A percentile compares a stretch with the other conserved stretches of the same genome.
Evolutionary conservation across 2,797 vertebrate genomes (phyloP).

Genomic region (Novumbra hubbsi): DNA sequence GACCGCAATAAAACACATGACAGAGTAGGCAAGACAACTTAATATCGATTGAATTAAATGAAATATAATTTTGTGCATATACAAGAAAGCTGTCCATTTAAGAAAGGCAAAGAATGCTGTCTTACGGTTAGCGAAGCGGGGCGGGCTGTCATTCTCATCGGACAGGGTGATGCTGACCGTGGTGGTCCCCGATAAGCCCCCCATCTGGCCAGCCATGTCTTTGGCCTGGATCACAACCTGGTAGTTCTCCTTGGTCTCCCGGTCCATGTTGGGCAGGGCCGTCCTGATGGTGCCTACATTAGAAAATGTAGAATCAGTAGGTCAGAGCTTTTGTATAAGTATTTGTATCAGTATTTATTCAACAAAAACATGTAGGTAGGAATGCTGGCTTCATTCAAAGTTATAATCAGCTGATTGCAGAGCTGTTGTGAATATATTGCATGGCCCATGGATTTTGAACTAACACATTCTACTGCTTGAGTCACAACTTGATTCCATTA

Average conservation of each 20-base stretch:
- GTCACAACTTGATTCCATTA: too few relatives aligned
- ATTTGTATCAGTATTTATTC: constrained; percentile 1
- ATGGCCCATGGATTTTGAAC: too few relatives aligned
- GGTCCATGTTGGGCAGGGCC: constrained; percentile 93
- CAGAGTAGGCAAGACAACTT: too few relatives aligned
- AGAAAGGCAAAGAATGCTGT: neutral
- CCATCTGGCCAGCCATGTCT: constrained; percentile 99
- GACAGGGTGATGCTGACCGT: constrained; percentile 91
- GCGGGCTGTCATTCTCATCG: constrained; percentile 95
- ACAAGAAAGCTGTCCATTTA: too few relatives aligned
- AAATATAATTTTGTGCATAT: too few relatives aligned
- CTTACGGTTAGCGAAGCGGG: constrained; percentile 94
- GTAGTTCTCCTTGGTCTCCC: constrained; percentile 92
- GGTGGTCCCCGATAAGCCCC: constrained; percentile 91
- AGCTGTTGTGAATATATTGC: too few relatives aligned
- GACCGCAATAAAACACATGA: too few relatives aligned
- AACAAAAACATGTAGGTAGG: too few relatives aligned
- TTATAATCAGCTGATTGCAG: too few relatives aligned
- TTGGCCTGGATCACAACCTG: constrained; percentile 98
- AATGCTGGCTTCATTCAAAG: too few relatives aligned
- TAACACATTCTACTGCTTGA: too few relatives aligned
- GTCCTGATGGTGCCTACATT: constrained; percentile 89
- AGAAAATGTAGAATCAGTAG: neutral
- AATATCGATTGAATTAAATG: too few relatives aligned
- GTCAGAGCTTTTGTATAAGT: neutral